Evolutionary conservation across 2,113 vertebrate species (phyloP), one percentile per base, ranked within the genome.

Genomic region (Hippocampus mohnikei): DNA sequence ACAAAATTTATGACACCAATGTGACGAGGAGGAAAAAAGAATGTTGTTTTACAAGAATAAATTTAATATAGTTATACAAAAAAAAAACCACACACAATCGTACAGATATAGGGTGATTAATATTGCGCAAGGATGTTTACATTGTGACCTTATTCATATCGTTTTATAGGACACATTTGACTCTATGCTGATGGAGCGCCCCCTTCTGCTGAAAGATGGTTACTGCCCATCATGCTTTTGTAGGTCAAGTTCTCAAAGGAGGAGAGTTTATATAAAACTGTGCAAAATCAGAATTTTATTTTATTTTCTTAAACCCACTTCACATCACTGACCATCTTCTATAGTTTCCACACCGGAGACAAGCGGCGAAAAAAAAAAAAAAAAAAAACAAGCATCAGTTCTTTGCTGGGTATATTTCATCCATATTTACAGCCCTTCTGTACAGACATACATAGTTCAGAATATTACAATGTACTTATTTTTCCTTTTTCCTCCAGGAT

Each of bases 251-350:
- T 53, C 27, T 52, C 46, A 50, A 5, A n/a, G 4, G 75, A 73
- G 10, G 73, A 83, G 56, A 50, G 70, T 9, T 56, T 81, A 68
- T 81, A 59, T 90, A 91, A 87, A 91, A 92, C 87, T 92, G 91
- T 93, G 91, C 90, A 92, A 92, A 92, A 90, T 87, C 86, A 84
- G 78, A 83, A 81, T 64, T 92, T 92, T 92, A 80, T 63, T 92
- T 92, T 92, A 76, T 76, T 92, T 92, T 60, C 76, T 78, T 79
- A 64, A 66, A 3, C n/a, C 67, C 48, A 37, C 48, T 33, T 75
- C 46, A 59, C 74, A 78, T 83, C 27, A 20, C 66, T 60, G 12
- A 71, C 78, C 71, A 82, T 23, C 15, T 37, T 82, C 74, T 81
- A 76, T 69, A 75, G 83, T 73, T 77, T 42, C 70, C 71, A 79